phyloP scores from a whole-genome alignment of 2,888 invertebrate genomes.

The Heliconius ethilla region DNA sequence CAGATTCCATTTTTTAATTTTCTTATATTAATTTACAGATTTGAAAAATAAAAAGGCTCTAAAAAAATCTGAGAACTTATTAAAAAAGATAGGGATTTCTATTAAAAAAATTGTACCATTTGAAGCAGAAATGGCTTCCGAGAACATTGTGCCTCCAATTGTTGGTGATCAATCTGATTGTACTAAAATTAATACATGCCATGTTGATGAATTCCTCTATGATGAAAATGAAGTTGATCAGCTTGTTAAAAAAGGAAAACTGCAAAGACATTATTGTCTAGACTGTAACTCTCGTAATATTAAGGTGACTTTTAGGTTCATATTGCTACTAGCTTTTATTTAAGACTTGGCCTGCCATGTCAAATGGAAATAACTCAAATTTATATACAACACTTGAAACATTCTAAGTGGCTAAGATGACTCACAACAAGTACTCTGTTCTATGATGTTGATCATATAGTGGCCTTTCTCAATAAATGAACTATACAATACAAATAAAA shows the following conservation, averaged over 20 bases:
- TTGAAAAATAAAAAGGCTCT: slow-evolving; percentile 59
- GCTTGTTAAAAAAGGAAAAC: slow-evolving; percentile 62
- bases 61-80: slow-evolving; percentile 56
- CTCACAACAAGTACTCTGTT: no score
- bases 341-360: not conserved
- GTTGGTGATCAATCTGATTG: slow-evolving; percentile 80
- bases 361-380: not conserved
- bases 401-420: not conserved
- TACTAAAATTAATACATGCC: slow-evolving; percentile 77
- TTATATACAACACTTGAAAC: not conserved
- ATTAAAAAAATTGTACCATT: slow-evolving; percentile 69
- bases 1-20: not conserved
- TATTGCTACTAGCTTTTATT: not conserved
- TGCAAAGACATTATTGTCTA: slow-evolving; percentile 65
- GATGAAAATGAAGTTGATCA: slow-evolving; percentile 83
- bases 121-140: slow-evolving; percentile 68
- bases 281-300: slow-evolving; percentile 70
- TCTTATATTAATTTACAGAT: slow-evolving; percentile 54
- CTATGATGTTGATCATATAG: no score
- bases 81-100: slow-evolving; percentile 63
- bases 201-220: slow-evolving; percentile 87
- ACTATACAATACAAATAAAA: no score
- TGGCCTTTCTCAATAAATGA: no score
- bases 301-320: slow-evolving; percentile 50
- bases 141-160: slow-evolving; percentile 67